Base-by-base conservation (phyloP, 2,888 invertebrate species). In the Ecdyonurus torrentis region DNA sequence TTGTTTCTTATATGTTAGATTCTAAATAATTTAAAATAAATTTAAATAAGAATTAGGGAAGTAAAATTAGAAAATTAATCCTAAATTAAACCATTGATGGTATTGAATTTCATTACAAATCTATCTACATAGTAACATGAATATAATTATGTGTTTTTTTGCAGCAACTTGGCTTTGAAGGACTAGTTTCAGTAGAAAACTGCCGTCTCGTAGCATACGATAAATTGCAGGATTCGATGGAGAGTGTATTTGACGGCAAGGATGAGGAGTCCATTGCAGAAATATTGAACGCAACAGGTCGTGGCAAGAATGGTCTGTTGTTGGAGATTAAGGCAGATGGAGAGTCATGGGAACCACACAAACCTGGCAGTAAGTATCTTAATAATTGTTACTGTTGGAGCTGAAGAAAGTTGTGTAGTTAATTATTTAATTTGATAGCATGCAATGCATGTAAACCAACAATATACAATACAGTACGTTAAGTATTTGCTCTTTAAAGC, bases 201-300 rank as follows among this genome's bases (percentile, higher is more conserved):
- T 87, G 86, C 69, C 82, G 89, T 2, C 75, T 91, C 24, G 87
- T 89, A 22, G 81, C 79, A 63, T 90, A 85, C 70, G 83, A 87
- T 69, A 79, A 80, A 63, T 74, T 75, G 59, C 78, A 78, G 64
- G 85, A 85, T 66, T 78, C 81, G 10, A 81, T 89, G 24, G 82
- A 85, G 66, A 79, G 80, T 65, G 87, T 85, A 63, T 85, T 84
- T 69, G 85, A 86, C 65, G 79, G 77, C 1, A 74, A 75, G 60
- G 82, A 83, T 55, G 74, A 80, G 2, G 76, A 79, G 59, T 74
- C 70, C 67, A 75, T 77, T 65, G 71, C 72, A 61, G 74, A 77
- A 66, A 73, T 81, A 60, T 72, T 77, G 22, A 75, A 78, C 67
- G 76, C 73, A 66, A 74, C 74, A 70, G 73, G 72, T 67, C 75